These are phyloP conservation scores for Galerucella nymphaeae DNA, from an alignment of 2,888 invertebrate genomes.

Conservation along the genomic window DNA sequence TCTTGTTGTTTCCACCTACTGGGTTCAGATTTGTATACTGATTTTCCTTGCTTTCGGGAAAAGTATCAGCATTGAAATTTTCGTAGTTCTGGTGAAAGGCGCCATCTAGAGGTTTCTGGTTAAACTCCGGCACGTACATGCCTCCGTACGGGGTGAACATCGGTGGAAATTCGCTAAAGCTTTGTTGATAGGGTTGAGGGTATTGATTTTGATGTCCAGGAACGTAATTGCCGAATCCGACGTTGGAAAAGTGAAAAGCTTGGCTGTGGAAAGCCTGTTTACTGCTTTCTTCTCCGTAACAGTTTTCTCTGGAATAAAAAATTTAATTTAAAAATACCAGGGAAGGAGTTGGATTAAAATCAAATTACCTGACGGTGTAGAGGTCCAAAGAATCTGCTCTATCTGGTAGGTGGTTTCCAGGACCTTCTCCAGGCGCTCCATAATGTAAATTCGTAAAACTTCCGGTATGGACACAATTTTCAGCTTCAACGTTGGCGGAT, in stretches of 20 bases:
- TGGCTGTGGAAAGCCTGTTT: constrained; percentile 57
- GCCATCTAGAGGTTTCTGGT: constrained; percentile 47
- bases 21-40: constrained; percentile 78
- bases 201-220: constrained; percentile 41
- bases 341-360: too few species aligned
- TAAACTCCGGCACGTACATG: constrained; percentile 56
- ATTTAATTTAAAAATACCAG: too few species aligned
- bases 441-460: constrained; percentile 78
- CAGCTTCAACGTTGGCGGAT: constrained; percentile 71
- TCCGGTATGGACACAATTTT: constrained; percentile 73
- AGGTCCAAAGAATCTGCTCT: constrained; percentile 71
- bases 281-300: constrained; percentile 68
- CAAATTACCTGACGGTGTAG: constrained; percentile 65
- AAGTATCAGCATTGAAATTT: constrained; percentile 65
- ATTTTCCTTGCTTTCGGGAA: constrained; percentile 67
- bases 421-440: constrained; percentile 68
- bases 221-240: constrained; percentile 59
- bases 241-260: constrained; percentile 62
- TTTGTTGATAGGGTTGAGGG: constrained; percentile 45
- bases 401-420: constrained; percentile 54
- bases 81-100: constrained; percentile 67
- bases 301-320: constrained; percentile 65
- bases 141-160: constrained; percentile 66
- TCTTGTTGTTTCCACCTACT: constrained; percentile 74
- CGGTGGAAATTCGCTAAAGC: constrained; percentile 63